Evolutionary conservation across 1,140 invertebrate genomes (phyloP).

Genomic region (Euglossa dilemma): DNA sequence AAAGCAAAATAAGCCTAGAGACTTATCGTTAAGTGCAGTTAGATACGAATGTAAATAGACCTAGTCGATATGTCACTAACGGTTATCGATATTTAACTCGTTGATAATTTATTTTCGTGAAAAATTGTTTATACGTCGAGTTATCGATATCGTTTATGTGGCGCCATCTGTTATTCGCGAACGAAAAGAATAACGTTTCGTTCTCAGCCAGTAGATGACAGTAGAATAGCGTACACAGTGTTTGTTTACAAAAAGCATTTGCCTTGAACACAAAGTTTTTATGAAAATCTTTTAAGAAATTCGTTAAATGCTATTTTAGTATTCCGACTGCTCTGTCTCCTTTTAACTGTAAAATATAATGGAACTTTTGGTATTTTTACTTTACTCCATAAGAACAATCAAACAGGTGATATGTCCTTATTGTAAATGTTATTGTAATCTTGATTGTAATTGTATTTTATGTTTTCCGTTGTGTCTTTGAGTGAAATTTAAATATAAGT

Average conservation of each 20-base stretch:
- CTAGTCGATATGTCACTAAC: no score
- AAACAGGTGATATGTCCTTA: constrained; percentile 7
- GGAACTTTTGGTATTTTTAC: neutral
- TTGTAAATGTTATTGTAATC: neutral
- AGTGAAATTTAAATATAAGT: neutral
- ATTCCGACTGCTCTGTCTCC: no score
- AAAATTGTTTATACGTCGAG: neutral
- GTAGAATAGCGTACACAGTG: neutral
- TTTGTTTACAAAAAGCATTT: neutral
- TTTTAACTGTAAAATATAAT: neutral
- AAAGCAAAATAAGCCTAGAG: neutral
- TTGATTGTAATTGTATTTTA: neutral
- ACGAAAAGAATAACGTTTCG: neutral
- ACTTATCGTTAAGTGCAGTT: neutral
- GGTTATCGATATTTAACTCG: neutral
- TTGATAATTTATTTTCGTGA: neutral
- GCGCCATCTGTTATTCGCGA: neutral
- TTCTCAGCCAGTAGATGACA: neutral
- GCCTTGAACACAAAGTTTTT: neutral
- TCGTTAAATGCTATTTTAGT: neutral
- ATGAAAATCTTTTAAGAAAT: neutral
- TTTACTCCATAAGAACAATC: neutral
- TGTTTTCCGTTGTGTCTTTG: neutral
- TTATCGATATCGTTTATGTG: neutral
- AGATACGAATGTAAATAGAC: neutral